These are phyloP conservation scores for Ericerus pela DNA, from an alignment of 1,140 invertebrate genomes.

Conservation along the genomic window DNA sequence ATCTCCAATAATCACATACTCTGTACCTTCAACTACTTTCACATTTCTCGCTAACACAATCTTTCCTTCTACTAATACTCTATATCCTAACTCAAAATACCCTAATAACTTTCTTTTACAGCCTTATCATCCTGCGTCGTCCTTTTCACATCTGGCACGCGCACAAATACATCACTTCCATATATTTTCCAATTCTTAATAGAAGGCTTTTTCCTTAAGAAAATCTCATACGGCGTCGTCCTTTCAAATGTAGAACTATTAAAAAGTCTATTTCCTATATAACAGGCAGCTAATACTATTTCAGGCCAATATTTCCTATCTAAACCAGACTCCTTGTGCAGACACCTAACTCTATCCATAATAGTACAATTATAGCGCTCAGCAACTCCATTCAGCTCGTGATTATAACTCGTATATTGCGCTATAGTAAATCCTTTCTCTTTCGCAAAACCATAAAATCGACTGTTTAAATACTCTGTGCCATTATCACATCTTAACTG, in stretches of 20 bases:
- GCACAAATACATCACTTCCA: constrained; percentile 22
- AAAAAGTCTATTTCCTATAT: neutral
- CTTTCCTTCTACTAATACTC: neutral
- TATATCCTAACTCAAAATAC: constrained; percentile 21
- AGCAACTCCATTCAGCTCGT: constrained; percentile 29
- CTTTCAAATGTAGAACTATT: constrained; percentile 12
- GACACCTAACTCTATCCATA: neutral
- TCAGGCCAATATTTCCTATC: constrained; percentile 2
- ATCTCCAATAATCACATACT: neutral
- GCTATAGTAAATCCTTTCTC: constrained; percentile 26
- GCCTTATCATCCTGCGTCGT: constrained; percentile 27
- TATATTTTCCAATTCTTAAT: constrained; percentile 25
- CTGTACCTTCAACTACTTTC: neutral
- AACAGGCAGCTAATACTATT: neutral
- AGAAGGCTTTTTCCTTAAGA: constrained; percentile 18
- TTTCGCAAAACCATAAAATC: constrained; percentile 8
- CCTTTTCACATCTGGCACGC: constrained; percentile 20
- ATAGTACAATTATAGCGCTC: constrained; percentile 26
- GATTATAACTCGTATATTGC: constrained; percentile 25
- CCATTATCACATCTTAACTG: constrained; percentile 21
- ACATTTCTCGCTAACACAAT: neutral
- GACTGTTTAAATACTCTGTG: neutral
- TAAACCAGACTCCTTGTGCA: neutral
- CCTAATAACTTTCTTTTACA: constrained; percentile 19
- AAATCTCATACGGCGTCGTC: constrained; percentile 22